Evolutionary conservation across 2,797 vertebrate species (phyloP).

Genomic region (Echiichthys vipera): DNA sequence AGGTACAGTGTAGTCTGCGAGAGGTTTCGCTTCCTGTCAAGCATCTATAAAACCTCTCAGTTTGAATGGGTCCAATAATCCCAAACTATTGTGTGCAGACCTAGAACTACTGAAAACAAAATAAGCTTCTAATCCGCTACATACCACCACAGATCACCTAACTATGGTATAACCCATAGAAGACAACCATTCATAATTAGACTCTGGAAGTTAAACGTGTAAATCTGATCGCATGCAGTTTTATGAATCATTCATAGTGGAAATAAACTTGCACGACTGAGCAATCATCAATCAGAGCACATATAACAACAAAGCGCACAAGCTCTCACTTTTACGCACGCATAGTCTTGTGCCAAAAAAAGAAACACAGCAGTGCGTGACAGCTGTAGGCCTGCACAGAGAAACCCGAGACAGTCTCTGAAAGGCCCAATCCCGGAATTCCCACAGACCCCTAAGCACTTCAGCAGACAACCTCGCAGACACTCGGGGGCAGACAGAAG

Average conservation of each 20-base stretch:
- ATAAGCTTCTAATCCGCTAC: background rate
- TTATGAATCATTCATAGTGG: background rate
- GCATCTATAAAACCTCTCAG: background rate
- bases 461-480: constrained; percentile 53
- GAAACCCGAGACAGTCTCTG: constrained; percentile 61
- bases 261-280: background rate
- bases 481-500: background rate
- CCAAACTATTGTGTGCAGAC: background rate
- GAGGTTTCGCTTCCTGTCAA: background rate
- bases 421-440: constrained; percentile 57
- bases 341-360: constrained; percentile 40
- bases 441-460: constrained; percentile 62
- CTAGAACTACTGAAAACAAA: background rate
- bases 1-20: background rate
- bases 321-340: constrained; percentile 19
- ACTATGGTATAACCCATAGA: background rate
- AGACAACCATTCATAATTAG: background rate
- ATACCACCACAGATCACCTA: background rate
- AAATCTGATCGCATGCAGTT: background rate
- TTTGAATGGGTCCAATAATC: background rate
- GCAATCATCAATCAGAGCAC: background rate
- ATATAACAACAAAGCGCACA: background rate
- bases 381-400: constrained; percentile 45
- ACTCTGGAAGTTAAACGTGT: background rate
- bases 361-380: constrained; percentile 15